A percentile compares a stretch with the other conserved stretches of the same genome.
These are phyloP conservation scores for Cataglyphis rosenhaueri DNA, from an alignment of 2,888 invertebrate genomes.

Conservation along the genomic window DNA sequence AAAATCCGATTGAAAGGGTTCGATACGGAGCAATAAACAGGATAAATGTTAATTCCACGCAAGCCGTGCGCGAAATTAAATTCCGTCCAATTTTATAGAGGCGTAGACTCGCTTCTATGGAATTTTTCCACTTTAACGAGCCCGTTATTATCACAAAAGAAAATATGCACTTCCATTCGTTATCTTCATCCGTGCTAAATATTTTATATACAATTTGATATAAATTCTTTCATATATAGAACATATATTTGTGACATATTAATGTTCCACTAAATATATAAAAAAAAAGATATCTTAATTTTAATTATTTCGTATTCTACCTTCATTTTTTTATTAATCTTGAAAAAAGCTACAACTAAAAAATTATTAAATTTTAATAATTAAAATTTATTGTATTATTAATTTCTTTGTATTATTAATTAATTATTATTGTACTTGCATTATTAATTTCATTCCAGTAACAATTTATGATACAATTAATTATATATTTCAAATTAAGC, in stretches of 20 bases:
- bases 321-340: not conserved
- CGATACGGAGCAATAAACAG: slow-evolving; percentile 73
- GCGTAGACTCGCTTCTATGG: not conserved
- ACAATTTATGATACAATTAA: not conserved
- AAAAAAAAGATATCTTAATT: not conserved
- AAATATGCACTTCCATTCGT: slow-evolving; percentile 3
- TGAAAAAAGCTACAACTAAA: not conserved
- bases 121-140: slow-evolving; percentile 44
- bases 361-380: slow-evolving; percentile 3
- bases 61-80: slow-evolving; percentile 71
- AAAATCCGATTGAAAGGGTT: slow-evolving; percentile 60
- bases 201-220: slow-evolving; percentile 5
- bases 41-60: slow-evolving; percentile 72
- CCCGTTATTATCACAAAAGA: not conserved
- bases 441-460: not conserved
- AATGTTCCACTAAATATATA: not conserved
- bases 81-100: slow-evolving; percentile 71
- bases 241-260: not conserved
- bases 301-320: not conserved
- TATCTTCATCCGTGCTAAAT: not conserved
- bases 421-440: not conserved
- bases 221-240: slow-evolving; percentile 11
- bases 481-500: not conserved
- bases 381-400: not conserved
- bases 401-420: not conserved